Conservation (phyloP, 2,888 invertebrate species). For the Gonocerus acuteangulatus region DNA sequence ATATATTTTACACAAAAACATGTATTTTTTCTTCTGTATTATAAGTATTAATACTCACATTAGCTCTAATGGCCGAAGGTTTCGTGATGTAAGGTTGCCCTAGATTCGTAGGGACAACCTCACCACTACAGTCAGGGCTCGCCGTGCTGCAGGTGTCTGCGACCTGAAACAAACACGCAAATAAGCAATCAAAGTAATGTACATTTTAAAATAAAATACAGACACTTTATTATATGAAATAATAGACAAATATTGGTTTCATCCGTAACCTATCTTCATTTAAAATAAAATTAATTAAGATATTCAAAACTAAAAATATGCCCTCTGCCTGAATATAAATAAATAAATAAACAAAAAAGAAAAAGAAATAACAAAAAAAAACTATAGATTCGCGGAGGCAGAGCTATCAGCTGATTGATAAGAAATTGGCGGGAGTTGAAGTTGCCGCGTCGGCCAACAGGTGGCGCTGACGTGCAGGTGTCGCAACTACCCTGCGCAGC, state of each 20-base stretch:
- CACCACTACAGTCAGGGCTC: not conserved
- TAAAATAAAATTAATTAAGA: too few species aligned
- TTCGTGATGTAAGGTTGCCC: constrained; percentile 6
- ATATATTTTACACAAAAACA: too few species aligned
- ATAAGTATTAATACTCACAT: too few species aligned
- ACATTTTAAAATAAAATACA: not conserved
- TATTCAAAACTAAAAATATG: too few species aligned
- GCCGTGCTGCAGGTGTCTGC: not conserved
- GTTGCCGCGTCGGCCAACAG: not conserved
- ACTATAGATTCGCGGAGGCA: too few species aligned
- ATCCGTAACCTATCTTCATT: too few species aligned
- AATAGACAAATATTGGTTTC: too few species aligned
- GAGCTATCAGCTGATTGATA: not conserved
- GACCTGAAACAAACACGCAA: not conserved
- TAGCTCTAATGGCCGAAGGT: constrained; percentile 11
- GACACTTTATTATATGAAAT: too few species aligned
- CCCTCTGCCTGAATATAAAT: too few species aligned
- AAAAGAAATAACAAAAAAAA: too few species aligned
- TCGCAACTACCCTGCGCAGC: not conserved
- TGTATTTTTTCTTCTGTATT: too few species aligned
- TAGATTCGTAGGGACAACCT: not conserved
- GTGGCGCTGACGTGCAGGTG: not conserved
- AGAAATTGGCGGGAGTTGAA: not conserved
- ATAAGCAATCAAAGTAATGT: not conserved
- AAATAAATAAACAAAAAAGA: too few species aligned